Evolutionary conservation across 2,113 vertebrate genomes (phyloP), one percentile per base, ranked within the genome.

Genomic region (Catharus minimus): DNA sequence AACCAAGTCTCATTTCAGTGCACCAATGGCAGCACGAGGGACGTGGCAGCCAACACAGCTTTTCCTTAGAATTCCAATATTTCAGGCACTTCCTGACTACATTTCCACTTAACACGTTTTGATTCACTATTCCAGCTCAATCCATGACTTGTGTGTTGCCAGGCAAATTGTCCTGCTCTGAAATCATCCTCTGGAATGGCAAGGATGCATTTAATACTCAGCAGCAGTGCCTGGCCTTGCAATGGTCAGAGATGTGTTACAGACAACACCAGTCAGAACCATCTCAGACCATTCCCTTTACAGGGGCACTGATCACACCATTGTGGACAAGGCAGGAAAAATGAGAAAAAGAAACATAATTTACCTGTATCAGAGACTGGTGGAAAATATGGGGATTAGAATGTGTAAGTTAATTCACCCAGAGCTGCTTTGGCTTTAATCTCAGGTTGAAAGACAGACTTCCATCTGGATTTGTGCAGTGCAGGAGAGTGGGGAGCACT

Each of bases 211-310:
- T 33, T 50, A 12, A 79, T 62, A 24, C 4, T 27, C 33, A 18
- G 30, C 44, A 23, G 5, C 21, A 33, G 32, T 5, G 24, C 49
- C 69, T 55, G 46, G 69, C n/a, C 52, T 43, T 10, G 47, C 57
- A 15, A 0, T 2, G 43, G 33, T 49, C 41, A 30, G 58, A 41
- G 64, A 7, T 1, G 27, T 13, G 21, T 3, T 6, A 8, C 1
- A 22, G 41, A 11, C 28, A 77, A 1, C 69, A 24, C 15, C 32
- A 9, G 20, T 6, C 69, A 66, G 38, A 11, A 1, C 17, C 4
- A 62, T 3, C 71, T 39, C 30, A 38, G 53, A 5, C 7, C 50
- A 7, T 13, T 32, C 16, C 11, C 28, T 56, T 72, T 19, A 24
- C 33, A 46, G 66, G 2, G 19, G 52, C 68, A 7, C 12, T 39